phyloP scores from a whole-genome alignment of 1,140 invertebrate genomes.

The Helicoverpa armigera region DNA sequence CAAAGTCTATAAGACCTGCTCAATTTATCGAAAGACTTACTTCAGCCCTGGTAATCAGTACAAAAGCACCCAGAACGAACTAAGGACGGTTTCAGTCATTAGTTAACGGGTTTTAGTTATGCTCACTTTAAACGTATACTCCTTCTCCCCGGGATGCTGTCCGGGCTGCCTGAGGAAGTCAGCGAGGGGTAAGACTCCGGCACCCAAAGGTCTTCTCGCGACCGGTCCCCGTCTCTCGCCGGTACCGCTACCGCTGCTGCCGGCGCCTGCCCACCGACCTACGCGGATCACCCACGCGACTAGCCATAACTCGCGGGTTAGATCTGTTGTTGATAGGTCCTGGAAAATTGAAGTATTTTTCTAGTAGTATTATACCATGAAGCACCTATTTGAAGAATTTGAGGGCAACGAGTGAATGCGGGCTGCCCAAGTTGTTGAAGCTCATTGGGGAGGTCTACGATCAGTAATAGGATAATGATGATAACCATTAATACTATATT shows the following conservation, averaged over 20 bases:
- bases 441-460: too few relatives aligned
- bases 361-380: background rate
- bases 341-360: constrained; percentile 56
- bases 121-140: constrained; percentile 89
- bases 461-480: too few relatives aligned
- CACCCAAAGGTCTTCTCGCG: constrained; percentile 92
- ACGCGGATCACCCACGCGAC: constrained; percentile 96
- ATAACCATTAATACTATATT: too few relatives aligned
- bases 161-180: constrained; percentile 88
- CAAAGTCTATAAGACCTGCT: background rate
- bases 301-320: constrained; percentile 94
- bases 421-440: too few relatives aligned
- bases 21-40: background rate
- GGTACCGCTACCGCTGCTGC: constrained; percentile 91
- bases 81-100: too few relatives aligned
- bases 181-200: constrained; percentile 91
- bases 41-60: background rate
- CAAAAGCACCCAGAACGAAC: too few relatives aligned
- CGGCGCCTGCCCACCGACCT: constrained; percentile 94
- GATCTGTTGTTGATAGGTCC: constrained; percentile 92
- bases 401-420: too few relatives aligned
- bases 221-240: constrained; percentile 82
- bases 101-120: too few relatives aligned
- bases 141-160: constrained; percentile 89
- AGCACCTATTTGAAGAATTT: too few relatives aligned